Evolutionary conservation across 2,113 vertebrate genomes (phyloP), one percentile per base, ranked within the genome.

Genomic region (Pterocles orientalis): DNA sequence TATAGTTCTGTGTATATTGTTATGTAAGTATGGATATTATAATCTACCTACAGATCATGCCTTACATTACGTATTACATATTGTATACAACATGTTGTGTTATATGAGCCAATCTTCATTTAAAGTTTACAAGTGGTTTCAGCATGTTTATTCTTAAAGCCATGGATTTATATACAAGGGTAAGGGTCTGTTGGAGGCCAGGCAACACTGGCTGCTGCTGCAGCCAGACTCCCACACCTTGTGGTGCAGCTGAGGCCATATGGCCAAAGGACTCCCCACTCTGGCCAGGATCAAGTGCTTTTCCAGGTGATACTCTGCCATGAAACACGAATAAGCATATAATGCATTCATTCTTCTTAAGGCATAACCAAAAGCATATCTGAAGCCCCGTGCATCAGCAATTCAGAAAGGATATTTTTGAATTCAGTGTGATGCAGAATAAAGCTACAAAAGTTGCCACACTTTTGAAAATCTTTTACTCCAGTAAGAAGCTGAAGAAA

Each of bases 31-130:
- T 18, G 13, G 26, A 18, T 57, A 36, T 13, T 51, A 45, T 5
- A 24, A 45, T 12, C 41, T 60, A 10, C 31, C 24, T 31, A 33
- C 0, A 58, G 28, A 72, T 21, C 28, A 16, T 28, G 31, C 39
- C 28, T 79, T 58, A 18, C 16, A 34, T 54, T 25, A 69, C 2
- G 2, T 36, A n/a, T 16, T 51, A 26, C 3, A 6, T 31, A 5
- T 28, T 39, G 39, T 7, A 47, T 11, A n/a, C 23, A 66, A 18
- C 36, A 45, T 1, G 2, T 9, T 13, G 12, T 31, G 13, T n/a
- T 65, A 9, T 2, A 43, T 0, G 0, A 82, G 34, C 11, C 69
- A 75, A 4, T 61, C 34, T 56, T 57, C 69, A 47, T 41, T 61
- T n/a, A 24, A 68, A 64, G 36, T n/a, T 54, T 50, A 41, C n/a